Evolutionary conservation across 2,888 invertebrate species (phyloP), one percentile per base, ranked within the genome.

Genomic region (Seira sanloemensis): DNA sequence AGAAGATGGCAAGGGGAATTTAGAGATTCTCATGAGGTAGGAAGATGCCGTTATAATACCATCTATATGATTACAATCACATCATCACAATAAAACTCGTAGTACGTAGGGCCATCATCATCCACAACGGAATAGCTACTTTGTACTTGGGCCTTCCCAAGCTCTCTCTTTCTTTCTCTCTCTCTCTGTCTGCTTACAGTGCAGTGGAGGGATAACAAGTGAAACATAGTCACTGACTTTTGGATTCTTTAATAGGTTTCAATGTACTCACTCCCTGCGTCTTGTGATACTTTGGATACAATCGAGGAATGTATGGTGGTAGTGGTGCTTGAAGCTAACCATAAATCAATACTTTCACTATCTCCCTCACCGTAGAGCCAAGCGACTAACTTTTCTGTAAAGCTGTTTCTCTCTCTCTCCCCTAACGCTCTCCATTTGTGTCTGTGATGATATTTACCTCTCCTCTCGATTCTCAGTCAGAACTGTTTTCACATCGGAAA

Each of bases 291-390:
- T 9, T 58, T n/a, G 2, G 37, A 9, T 37, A 21, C 77, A 18
- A 18, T 2, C 23, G 19, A 21, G 7, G 27, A n/a, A 24, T 76
- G 72, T 72, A 82, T 82, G 76, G 82, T 77, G 66, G 77, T 76
- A 54, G 72, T 73, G 73, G 69, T 77, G 62, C 69, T 82, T 58
- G 58, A 58, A 7, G 75, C 82, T 84, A 84, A 84, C 83, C 83
- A 84, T 84, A 84, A 84, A 84, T 84, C 83, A 84, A 84, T 84
- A 84, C 83, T 84, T 84, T 68, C 69, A 78, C 83, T 78, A 84
- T 78, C 74, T 5, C n/a, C n/a, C 58, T 58, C 58, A 18, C 18
- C n/a, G n/a, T 58, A 18, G 58, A 58, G n/a, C n/a, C 7, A 58
- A 58, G 9, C 58, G 2, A 58, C 58, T 58, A 58, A 58, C 58